Percentiles rank a stretch among this genome's conserved stretches.
Evolutionary conservation across 2,113 vertebrate genomes (phyloP).

Genomic region (Xyrauchen texanus): DNA sequence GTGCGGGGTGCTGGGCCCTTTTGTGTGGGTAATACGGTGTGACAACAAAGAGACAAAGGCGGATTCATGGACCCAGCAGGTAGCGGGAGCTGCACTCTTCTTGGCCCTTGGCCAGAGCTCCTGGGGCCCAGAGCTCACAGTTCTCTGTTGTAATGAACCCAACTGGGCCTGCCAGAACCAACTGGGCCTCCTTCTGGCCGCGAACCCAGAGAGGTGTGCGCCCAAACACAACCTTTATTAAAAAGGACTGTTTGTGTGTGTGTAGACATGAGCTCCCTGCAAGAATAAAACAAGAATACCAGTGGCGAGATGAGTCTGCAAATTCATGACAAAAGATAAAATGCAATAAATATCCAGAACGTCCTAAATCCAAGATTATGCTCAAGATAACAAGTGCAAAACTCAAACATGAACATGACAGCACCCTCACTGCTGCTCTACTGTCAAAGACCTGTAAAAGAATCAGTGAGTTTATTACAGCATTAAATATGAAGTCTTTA

Average conservation of each 20-base stretch:
- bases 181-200: constrained; percentile 48
- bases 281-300: constrained; percentile 32
- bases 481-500: too few relatives aligned
- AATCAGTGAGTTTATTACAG: too few relatives aligned
- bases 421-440: too few relatives aligned
- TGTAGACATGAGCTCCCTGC: constrained; percentile 15
- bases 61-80: constrained; percentile 99
- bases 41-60: constrained; percentile 96
- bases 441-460: too few relatives aligned
- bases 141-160: constrained; percentile 74
- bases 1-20: constrained; percentile 82
- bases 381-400: too few relatives aligned
- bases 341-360: too few relatives aligned
- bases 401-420: too few relatives aligned
- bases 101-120: constrained; percentile 74
- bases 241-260: constrained; percentile 51
- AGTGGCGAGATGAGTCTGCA: constrained; percentile 24
- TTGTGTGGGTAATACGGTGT: constrained; percentile 98
- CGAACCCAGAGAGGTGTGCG: constrained; percentile 50
- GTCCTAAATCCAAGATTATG: too few relatives aligned
- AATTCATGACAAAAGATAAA: constrained; percentile 26
- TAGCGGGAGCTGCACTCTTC: constrained; percentile 83
- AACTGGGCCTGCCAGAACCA: constrained; percentile 65
- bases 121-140: constrained; percentile 73
- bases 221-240: constrained; percentile 42